Percentiles rank a stretch among this genome's conserved stretches.
phyloP scores from a whole-genome alignment of 1,140 invertebrate genomes.

The Aradophagus sp. region DNA sequence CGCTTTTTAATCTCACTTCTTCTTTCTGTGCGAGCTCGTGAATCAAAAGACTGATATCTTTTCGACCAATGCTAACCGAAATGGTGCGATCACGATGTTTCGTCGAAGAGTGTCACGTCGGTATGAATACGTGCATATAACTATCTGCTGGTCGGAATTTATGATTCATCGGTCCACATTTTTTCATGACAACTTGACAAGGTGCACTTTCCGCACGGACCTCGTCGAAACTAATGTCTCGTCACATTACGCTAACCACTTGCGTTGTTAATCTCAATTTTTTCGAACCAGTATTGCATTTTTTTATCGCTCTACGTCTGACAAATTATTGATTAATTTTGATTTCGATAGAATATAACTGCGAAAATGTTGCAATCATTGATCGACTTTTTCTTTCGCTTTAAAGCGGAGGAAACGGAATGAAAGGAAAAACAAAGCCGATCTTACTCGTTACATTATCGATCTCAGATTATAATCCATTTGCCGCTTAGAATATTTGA shows the following conservation, averaged over 20 bases:
- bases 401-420: too few species aligned
- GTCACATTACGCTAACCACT: slow-evolving; percentile 36
- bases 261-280: slow-evolving; percentile 53
- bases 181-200: slow-evolving; percentile 56
- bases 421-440: too few species aligned
- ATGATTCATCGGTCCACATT: slow-evolving; percentile 58
- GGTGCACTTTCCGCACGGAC: slow-evolving; percentile 41
- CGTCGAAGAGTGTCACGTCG: slow-evolving; percentile 28
- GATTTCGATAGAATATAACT: too few species aligned
- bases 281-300: slow-evolving; percentile 39
- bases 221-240: slow-evolving; percentile 42
- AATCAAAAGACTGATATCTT: slow-evolving; percentile 46
- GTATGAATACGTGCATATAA: slow-evolving; percentile 40
- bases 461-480: too few species aligned
- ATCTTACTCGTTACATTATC: too few species aligned
- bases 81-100: slow-evolving; percentile 49
- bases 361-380: too few species aligned
- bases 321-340: slow-evolving; percentile 36
- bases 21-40: background rate
- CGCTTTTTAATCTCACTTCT: slow-evolving; percentile 2
- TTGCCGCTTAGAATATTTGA: background rate
- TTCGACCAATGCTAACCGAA: slow-evolving; percentile 49
- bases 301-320: slow-evolving; percentile 19
- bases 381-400: too few species aligned
- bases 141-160: slow-evolving; percentile 52